phyloP scores from a whole-genome alignment of 2,888 invertebrate genomes.

The Amorpha juglandis region DNA sequence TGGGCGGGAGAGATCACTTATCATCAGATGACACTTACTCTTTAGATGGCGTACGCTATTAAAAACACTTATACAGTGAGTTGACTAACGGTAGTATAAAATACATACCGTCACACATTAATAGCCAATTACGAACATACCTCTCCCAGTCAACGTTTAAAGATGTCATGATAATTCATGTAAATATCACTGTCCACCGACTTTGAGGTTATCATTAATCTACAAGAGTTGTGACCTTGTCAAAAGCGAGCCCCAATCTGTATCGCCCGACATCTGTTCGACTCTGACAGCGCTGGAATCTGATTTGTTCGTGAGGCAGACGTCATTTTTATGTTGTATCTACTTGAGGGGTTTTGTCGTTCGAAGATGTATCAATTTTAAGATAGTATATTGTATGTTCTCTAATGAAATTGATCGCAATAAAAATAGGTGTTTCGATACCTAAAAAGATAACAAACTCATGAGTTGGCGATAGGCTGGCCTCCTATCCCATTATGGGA shows the following conservation, averaged over 20 bases:
- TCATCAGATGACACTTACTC: too few relatives aligned
- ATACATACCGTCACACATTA: neutral
- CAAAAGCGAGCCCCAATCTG: constrained; percentile 49
- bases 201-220: constrained; percentile 19
- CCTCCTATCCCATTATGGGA: too few relatives aligned
- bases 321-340: constrained; percentile 63
- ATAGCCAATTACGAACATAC: neutral
- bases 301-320: constrained; percentile 69
- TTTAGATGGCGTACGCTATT: too few relatives aligned
- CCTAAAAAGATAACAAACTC: too few relatives aligned
- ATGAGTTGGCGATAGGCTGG: too few relatives aligned
- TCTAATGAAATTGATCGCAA: too few relatives aligned
- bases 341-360: neutral
- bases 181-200: neutral
- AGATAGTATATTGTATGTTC: too few relatives aligned
- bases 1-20: too few relatives aligned
- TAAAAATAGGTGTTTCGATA: too few relatives aligned
- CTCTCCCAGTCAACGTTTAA: neutral
- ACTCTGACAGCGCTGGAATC: constrained; percentile 58
- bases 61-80: too few relatives aligned
- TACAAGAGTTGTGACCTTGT: constrained; percentile 58
- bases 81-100: neutral
- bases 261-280: constrained; percentile 46
- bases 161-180: neutral
- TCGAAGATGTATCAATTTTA: too few relatives aligned